Base-by-base conservation (phyloP, 2,888 invertebrate species). In the Megamerina dolium region DNA sequence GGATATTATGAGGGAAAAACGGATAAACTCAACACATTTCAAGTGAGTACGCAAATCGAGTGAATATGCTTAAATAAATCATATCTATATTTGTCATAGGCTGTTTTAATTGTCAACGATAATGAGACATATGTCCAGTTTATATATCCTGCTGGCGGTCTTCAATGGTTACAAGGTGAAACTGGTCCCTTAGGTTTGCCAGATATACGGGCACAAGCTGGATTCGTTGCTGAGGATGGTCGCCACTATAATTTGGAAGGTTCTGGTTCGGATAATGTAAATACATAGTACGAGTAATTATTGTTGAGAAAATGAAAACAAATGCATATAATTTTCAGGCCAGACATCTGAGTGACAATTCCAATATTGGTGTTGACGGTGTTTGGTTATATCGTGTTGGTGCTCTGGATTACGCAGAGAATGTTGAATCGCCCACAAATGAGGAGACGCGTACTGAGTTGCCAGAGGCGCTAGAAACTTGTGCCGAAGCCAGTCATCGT, bases 121-220 rank as follows among this genome's bases (percentile, higher is more conserved):
- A 54, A 61, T 1, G 82, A 88, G 53, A 86, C 87, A 3, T 97
- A 86, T 64, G 87, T 84, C 0, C 83, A 92, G 60, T 79, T 95
- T 53, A 74, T 92, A 44, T 99, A 96, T 69, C 87, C 90, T 1
- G 83, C 86, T 55, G 78, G 83, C 46, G 90, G 90, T 2, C 82
- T 99, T 40, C 87, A 92, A 64, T 99, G 97, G 97, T 81, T 91
- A 40, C 86, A 88, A 66, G 86, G 85, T 37, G 83, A 85, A 45
- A 76, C 80, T 0, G 83, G 85, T 54, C 79, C 80, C n/a, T 76
- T 80, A n/a, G 83, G 82, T 19, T 66, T 87, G 35, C 87, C 88
- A 0, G 94, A 95, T 62, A 89, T 92, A 0, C 83, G 89, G 56
- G 94, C 92, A 2, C 96, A 97, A 73, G 92, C 87, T 39, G 96